Percentiles rank a stretch among this genome's conserved stretches.
These are phyloP conservation scores for Cydia amplana DNA, from an alignment of 1,140 invertebrate species.

Conservation along the genomic window DNA sequence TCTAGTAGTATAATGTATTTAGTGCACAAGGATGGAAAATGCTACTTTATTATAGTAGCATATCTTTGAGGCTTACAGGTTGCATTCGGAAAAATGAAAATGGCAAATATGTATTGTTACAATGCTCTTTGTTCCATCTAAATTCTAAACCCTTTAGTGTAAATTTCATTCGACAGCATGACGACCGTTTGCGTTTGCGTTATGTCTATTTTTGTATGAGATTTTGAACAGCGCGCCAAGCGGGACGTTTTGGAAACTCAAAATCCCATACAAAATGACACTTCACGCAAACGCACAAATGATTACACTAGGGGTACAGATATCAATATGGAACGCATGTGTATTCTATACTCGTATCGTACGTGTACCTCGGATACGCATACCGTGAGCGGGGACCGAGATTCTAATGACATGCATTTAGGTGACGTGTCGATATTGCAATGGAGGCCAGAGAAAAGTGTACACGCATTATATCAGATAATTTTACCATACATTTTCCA, in stretches of 20 bases:
- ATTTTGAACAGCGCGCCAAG: no score
- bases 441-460: not conserved
- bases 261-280: no score
- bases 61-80: not conserved
- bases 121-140: not conserved
- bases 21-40: not conserved
- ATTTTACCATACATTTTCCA: not conserved
- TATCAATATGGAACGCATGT: not conserved
- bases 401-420: constrained; percentile 11
- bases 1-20: not conserved
- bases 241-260: no score
- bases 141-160: no score
- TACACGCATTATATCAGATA: not conserved
- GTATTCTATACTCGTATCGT: not conserved
- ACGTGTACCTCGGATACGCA: not conserved
- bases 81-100: not conserved
- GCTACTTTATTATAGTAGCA: not conserved
- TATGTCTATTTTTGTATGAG: no score
- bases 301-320: no score
- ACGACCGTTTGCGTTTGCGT: no score
- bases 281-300: no score
- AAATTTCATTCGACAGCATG: no score
- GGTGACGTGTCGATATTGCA: constrained; percentile 5
- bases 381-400: not conserved
- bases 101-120: not conserved